Evolutionary conservation across 2,797 vertebrate genomes (phyloP), one percentile per base, ranked within the genome.

Genomic region (Micropoecilia bifurca): DNA sequence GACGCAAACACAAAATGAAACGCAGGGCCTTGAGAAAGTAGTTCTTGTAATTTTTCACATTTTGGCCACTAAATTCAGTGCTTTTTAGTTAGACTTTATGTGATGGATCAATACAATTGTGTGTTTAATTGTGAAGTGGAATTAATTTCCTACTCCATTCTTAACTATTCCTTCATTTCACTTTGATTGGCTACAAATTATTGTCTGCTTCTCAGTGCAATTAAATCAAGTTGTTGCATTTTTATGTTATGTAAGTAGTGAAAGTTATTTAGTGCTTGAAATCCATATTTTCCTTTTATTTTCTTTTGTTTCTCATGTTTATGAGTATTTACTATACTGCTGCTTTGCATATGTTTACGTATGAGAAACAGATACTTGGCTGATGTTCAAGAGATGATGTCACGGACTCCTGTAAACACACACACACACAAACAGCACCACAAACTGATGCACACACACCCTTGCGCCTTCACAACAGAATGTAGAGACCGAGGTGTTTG

Each of bases 401-500:
- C 20, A 75, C 73, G 48, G 4, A 14, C 30, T 20, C 12, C 18
- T 22, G 28, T 69, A 81, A 22, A 74, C 14, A 59, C 73, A 53
- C 76, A 36, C 76, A 63, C 47, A 20, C 39, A 16, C 45, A 10
- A 28, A 45, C 25, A 47, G 13, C 53, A 63, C 6, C 53, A 63
- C 30, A 63, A 33, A 63, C 59, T 18, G 30, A 63, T 28, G 13
- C 30, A 18, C 16, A 20, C 0, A 41, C 74, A 14, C 6, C 46
- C 16, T 81, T 82, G 45, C 39, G 16, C 36, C 5, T n/a, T 71
- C 18, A 46, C 14, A 28, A 57, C 77, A 74, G 43, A 84, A 77
- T 83, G 63, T 57, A 57, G 20, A 82, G 13, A 2, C 33, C 46
- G 18, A 78, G 39, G 39, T 74, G 69, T 55, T 16, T 41, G 25